Percentiles rank a stretch among this genome's conserved stretches.
phyloP scores from a whole-genome alignment of 2,888 invertebrate genomes.

The Drosophila tripunctata region DNA sequence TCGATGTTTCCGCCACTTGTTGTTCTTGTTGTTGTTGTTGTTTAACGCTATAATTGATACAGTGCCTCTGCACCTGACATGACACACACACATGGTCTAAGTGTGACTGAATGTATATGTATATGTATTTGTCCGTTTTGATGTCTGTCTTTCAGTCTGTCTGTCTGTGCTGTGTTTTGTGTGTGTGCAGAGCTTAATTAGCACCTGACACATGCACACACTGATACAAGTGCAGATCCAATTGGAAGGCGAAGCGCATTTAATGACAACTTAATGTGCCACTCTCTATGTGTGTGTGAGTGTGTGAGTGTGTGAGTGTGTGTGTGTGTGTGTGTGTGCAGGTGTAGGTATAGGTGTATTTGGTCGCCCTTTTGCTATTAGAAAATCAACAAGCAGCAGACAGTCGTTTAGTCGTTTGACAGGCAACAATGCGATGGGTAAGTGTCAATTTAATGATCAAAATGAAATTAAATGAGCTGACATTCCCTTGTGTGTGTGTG shows the following conservation, averaged over 20 bases:
- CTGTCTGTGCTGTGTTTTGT: slow-evolving; percentile 6
- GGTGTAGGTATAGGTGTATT: not conserved
- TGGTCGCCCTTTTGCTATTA: slow-evolving; percentile 42
- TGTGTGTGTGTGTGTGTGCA: slow-evolving; percentile 12
- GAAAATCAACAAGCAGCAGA: slow-evolving; percentile 56
- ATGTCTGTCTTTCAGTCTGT: slow-evolving; percentile 3
- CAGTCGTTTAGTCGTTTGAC: slow-evolving; percentile 36
- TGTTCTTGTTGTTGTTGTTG: slow-evolving; percentile 31
- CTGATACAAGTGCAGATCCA: slow-evolving; percentile 33
- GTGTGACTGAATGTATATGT: not conserved
- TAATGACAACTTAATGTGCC: slow-evolving; percentile 71
- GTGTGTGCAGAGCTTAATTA: slow-evolving; percentile 57
- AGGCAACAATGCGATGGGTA: slow-evolving; percentile 35
- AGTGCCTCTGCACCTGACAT: slow-evolving; percentile 53
- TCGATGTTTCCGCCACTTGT: slow-evolving; percentile 35
- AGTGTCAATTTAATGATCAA: slow-evolving; percentile 61
- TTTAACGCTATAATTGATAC: slow-evolving; percentile 59
- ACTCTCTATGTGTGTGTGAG: slow-evolving; percentile 7
- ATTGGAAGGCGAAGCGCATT: slow-evolving; percentile 53
- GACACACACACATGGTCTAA: slow-evolving; percentile 26
- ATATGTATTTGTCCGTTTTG: not conserved
- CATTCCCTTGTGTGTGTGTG: slow-evolving; percentile 26
- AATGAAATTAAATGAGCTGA: slow-evolving; percentile 65
- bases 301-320: slow-evolving; percentile 10
- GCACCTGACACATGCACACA: slow-evolving; percentile 61